Evolutionary conservation across 2,113 vertebrate genomes (phyloP).

Genomic region (Holacanthus passer): DNA sequence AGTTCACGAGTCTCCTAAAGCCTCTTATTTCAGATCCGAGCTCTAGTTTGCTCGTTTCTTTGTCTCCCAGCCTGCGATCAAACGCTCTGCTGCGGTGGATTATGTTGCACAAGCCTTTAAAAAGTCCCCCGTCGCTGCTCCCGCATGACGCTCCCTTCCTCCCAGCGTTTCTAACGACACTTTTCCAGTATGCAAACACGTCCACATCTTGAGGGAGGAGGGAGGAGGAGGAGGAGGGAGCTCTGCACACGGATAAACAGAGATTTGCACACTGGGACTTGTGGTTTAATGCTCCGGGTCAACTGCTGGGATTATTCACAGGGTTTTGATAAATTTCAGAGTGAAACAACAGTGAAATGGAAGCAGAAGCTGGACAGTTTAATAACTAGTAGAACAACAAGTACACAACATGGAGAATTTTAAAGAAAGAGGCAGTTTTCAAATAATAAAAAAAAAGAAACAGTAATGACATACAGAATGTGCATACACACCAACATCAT

Average conservation of each 20-base stretch:
- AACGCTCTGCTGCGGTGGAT: conserved; percentile 32
- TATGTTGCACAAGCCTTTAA: conserved; percentile 46
- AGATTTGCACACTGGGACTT: conserved; percentile 74
- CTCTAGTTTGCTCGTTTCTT: conserved; percentile 33
- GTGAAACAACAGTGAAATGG: background rate
- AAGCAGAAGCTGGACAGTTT: conserved; percentile 61
- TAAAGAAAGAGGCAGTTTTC: conserved; percentile 38
- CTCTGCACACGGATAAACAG: conserved; percentile 43
- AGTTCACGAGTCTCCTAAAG: conserved; percentile 60
- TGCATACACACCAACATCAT: conserved; percentile 36
- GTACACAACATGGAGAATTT: conserved; percentile 59
- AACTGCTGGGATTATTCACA: conserved; percentile 4
- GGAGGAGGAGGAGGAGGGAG: conserved; percentile 20
- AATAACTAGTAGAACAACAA: conserved; percentile 74
- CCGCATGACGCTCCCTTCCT: conserved; percentile 66
- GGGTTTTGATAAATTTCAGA: background rate
- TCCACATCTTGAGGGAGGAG: conserved; percentile 9
- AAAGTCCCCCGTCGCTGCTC: conserved; percentile 14
- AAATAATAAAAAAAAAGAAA: conserved; percentile 50
- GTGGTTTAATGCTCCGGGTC: conserved; percentile 51
- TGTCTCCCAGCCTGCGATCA: conserved; percentile 31
- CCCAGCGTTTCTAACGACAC: conserved; percentile 55
- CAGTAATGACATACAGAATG: conserved; percentile 22
- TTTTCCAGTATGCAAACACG: conserved; percentile 37
- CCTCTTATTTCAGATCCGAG: conserved; percentile 58